A percentile compares a stretch with the other conserved stretches of the same genome.
These are phyloP conservation scores for Trididemnum miniatum DNA, from an alignment of 23 tunicate species.

Conservation along the genomic window DNA sequence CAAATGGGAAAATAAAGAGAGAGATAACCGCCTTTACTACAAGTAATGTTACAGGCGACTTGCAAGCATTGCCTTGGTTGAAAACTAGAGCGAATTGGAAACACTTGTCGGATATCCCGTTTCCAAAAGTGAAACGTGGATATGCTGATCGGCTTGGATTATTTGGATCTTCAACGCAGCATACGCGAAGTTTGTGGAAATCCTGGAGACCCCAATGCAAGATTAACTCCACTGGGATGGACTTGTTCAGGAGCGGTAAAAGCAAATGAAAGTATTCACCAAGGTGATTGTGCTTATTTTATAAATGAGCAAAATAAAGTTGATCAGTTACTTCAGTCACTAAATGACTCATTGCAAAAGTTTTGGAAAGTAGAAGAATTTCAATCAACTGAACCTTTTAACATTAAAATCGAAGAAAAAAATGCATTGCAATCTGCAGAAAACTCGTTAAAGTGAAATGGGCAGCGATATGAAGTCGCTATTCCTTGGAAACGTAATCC, in stretches of 20 bases:
- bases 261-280: background rate
- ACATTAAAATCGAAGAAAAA: background rate
- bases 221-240: conserved; percentile 9
- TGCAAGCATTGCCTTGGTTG: background rate
- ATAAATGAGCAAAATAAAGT: background rate
- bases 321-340: background rate
- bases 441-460: conserved; percentile 7
- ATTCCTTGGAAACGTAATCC: conserved; percentile 4
- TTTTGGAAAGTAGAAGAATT: conserved; percentile 7
- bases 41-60: background rate
- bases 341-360: conserved; percentile 6
- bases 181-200: background rate
- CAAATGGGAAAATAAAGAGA: background rate
- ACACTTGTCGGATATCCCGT: background rate
- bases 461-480: background rate
- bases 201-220: conserved; percentile 15
- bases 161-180: conserved; percentile 7
- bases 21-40: background rate
- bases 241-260: background rate
- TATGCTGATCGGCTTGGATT: background rate
- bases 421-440: background rate
- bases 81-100: background rate
- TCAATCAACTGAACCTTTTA: background rate
- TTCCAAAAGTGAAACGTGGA: conserved; percentile 1
- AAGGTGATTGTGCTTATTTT: background rate